A percentile compares a stretch with the other conserved stretches of the same genome.
These are phyloP conservation scores for Eupsittula cactorum DNA, from an alignment of 2,113 vertebrate species.

Conservation along the genomic window DNA sequence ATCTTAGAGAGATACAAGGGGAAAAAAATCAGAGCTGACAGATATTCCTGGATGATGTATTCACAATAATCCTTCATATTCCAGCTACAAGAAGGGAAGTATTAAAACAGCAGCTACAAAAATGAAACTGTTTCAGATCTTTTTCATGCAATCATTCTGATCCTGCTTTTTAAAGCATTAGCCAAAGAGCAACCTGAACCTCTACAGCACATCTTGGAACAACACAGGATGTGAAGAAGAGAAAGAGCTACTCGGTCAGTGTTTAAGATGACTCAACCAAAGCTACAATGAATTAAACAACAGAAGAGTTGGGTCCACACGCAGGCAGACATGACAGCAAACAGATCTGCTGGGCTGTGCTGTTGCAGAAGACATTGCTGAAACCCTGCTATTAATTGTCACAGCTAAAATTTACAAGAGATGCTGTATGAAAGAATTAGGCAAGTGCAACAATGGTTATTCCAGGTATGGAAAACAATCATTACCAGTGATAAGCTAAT, in stretches of 20 bases:
- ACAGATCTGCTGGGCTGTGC: not conserved
- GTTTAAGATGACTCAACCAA: not conserved
- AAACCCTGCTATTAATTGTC: not conserved
- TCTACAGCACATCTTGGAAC: not conserved
- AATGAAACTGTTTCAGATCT: not conserved
- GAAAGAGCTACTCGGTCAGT: not conserved
- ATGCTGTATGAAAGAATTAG: not conserved
- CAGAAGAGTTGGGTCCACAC: not conserved
- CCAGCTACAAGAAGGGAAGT: not conserved
- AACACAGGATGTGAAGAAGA: not conserved
- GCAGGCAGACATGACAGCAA: not conserved
- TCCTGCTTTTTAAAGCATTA: not conserved
- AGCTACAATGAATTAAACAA: not conserved
- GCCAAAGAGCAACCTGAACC: not conserved
- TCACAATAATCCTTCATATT: constrained; percentile 24
- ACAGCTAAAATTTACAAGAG: not conserved
- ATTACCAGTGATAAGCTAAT: not conserved
- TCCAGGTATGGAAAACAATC: not conserved
- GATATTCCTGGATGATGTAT: constrained; percentile 34
- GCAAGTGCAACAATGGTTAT: not conserved
- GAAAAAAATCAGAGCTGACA: not conserved
- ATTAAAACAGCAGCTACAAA: not conserved
- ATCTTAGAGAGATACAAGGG: not conserved
- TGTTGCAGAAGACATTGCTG: not conserved
- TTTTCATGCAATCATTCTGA: not conserved